These are phyloP conservation scores for Alloscopus bannaensis DNA, from an alignment of 2,888 invertebrate species.

Conservation along the genomic window DNA sequence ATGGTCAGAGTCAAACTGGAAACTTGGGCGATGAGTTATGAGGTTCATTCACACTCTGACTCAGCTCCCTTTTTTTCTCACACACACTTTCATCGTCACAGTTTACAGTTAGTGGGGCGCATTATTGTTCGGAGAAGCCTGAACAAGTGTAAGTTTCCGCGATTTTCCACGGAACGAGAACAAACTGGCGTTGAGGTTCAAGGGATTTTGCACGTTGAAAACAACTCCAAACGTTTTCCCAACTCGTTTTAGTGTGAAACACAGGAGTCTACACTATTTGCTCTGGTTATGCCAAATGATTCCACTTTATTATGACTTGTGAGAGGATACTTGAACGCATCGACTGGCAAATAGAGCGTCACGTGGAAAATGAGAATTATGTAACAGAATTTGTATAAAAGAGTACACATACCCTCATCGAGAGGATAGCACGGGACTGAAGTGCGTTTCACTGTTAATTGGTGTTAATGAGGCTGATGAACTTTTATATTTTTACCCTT, in stretches of 20 bases:
- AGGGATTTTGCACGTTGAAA: no score
- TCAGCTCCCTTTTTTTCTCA: no score
- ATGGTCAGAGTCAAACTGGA: background rate
- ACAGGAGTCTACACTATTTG: slow-evolving; percentile 39
- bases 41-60: slow-evolving; percentile 53
- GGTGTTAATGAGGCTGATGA: slow-evolving; percentile 61
- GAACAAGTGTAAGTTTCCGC: no score
- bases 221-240: no score
- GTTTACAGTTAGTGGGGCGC: no score
- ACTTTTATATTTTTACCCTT: slow-evolving; percentile 49
- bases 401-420: no score
- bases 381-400: no score
- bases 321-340: slow-evolving; percentile 41
- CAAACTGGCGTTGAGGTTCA: no score
- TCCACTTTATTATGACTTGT: slow-evolving; percentile 33
- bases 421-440: slow-evolving; percentile 21
- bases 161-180: no score
- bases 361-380: slow-evolving; percentile 23
- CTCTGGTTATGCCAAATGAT: slow-evolving; percentile 43
- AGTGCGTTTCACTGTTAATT: slow-evolving; percentile 48
- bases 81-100: no score
- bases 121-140: no score
- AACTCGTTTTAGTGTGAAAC: no score
- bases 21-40: slow-evolving; percentile 48
- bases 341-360: slow-evolving; percentile 25